Percentiles rank a stretch among this genome's conserved stretches.
These are phyloP conservation scores for Brachionus plicatilis DNA, from an alignment of 1,140 invertebrate genomes.

Conservation along the genomic window DNA sequence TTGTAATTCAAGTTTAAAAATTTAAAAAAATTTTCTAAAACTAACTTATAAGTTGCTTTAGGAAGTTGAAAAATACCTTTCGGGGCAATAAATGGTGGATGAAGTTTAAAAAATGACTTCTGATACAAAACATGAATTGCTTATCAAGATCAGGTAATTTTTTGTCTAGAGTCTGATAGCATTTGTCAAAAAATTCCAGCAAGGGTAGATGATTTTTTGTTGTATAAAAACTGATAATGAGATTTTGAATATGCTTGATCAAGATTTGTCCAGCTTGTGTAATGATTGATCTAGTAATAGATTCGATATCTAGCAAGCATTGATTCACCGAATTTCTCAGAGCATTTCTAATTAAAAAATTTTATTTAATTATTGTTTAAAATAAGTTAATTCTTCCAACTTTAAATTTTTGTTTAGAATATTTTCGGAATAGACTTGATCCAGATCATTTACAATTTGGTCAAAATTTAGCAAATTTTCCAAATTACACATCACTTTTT, in stretches of 20 bases:
- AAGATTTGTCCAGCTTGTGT: neutral
- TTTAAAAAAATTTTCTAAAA: neutral
- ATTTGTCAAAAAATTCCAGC: conserved; percentile 9
- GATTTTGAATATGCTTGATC: neutral
- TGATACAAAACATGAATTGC: neutral
- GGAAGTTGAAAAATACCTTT: neutral
- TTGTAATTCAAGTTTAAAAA: neutral
- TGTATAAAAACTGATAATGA: neutral
- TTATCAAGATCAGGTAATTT: neutral
- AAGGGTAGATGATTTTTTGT: neutral
- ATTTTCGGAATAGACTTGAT: neutral
- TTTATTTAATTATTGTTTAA: neutral
- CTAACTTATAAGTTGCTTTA: too few species aligned
- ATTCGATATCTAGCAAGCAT: neutral
- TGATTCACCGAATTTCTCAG: neutral
- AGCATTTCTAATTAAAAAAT: neutral
- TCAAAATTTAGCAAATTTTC: neutral
- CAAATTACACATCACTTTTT: neutral
- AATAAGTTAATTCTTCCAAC: neutral
- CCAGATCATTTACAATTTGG: neutral
- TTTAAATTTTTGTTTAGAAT: neutral
- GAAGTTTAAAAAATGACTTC: neutral
- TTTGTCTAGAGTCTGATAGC: neutral
- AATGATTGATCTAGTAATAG: neutral
- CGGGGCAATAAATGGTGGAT: neutral